Evolutionary conservation across 2,888 invertebrate species (phyloP), one percentile per base, ranked within the genome.

Genomic region (Phyllotreta striolata): DNA sequence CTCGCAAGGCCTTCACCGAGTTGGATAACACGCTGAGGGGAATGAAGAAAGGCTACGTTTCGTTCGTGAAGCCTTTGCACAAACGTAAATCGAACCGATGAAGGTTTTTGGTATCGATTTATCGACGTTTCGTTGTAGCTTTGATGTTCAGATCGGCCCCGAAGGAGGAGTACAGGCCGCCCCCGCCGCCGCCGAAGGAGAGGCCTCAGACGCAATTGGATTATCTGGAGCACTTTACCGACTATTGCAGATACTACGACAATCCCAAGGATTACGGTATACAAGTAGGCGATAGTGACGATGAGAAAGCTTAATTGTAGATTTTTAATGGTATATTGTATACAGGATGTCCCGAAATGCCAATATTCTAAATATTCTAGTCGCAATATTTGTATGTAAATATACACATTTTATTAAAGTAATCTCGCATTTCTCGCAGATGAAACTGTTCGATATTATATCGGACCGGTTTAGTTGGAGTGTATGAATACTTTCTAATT

Each of bases 171-270:
- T 35, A 35, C 8, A 59, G 34, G 13, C 68, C 66, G 3, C 64
- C 66, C 5, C 68, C 72, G 7, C 67, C 70, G 8, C 76, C 76
- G n/a, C 74, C 74, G 1, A 67, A 77, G 39, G 64, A 68, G 4
- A 66, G 79, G 8, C 78, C 79, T 0, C 67, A 68, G 37, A 64
- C 64, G 3, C 79, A 80, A 68, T 66, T 67, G 9, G 77, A 79
- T 24, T 77, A 76, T 64, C 68, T 80, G 56, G 72, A 73, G 8
- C 78, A 71, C 61, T 80, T 80, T 66, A 78, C 77, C 0, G 76
- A 78, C 55, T 78, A 72, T 64, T 78, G 79, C 64, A 67, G 71
- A 52, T 68, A 67, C 40, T 71, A 68, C 1, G 77, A 78, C 47
- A 66, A 74, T 66, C 70, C 72, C 0, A 55, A 47, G 10, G 70